Evolutionary conservation across 2,113 vertebrate species (phyloP).

Genomic region (Opisthocomus hoazin): DNA sequence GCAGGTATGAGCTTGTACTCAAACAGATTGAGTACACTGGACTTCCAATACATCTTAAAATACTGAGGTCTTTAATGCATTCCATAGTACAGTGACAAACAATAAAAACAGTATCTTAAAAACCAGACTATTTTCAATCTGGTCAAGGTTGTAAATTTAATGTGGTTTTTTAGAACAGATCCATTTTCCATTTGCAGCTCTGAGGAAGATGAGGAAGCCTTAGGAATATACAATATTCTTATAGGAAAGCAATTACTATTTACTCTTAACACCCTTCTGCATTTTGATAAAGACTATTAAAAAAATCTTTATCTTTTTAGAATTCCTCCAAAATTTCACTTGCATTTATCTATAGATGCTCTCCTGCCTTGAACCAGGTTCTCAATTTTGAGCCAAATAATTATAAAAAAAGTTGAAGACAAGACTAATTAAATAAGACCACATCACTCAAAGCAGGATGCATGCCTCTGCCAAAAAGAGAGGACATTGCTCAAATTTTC

Average conservation of each 20-base stretch:
- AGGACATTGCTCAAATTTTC: background rate
- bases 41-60: background rate
- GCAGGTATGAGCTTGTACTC: background rate
- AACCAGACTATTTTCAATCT: background rate
- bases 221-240: background rate
- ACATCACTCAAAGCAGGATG: background rate
- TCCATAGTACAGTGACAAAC: background rate
- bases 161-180: conserved; percentile 2
- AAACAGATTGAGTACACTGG: background rate
- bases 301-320: background rate
- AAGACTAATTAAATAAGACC: background rate
- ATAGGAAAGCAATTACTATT: conserved; percentile 13
- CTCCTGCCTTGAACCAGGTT: background rate
- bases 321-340: background rate
- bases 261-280: background rate
- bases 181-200: conserved; percentile 9
- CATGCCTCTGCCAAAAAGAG: background rate
- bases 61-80: background rate
- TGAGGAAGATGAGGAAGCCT: background rate
- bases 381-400: background rate
- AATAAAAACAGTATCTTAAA: background rate
- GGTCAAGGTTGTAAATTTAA: background rate
- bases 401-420: background rate
- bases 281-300: background rate
- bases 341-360: background rate